A percentile compares a stretch with the other conserved stretches of the same genome.
phyloP scores from a whole-genome alignment of 2,888 invertebrate species.

The Criorhina ranunculi region DNA sequence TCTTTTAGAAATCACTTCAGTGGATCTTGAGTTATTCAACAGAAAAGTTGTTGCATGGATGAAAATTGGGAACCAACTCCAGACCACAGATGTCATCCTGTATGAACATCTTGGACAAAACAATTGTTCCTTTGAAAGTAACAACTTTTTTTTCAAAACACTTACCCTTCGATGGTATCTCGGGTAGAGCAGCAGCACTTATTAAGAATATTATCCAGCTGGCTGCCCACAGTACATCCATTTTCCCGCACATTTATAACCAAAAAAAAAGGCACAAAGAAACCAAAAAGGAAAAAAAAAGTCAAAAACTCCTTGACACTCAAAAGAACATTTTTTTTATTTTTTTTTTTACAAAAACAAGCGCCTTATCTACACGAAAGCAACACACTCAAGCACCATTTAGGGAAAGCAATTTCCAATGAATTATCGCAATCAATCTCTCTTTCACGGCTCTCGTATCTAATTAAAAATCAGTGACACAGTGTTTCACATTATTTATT shows the following conservation, averaged over 20 bases:
- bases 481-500: conserved; percentile 38
- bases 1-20: no score
- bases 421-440: conserved; percentile 22
- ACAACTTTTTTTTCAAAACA: neutral
- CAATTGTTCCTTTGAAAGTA: neutral
- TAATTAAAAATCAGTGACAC: conserved; percentile 55
- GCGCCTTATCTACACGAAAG: conserved; percentile 3
- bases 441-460: conserved; percentile 9
- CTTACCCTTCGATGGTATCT: conserved; percentile 83
- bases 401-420: neutral
- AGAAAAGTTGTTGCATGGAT: neutral
- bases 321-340: conserved; percentile 21
- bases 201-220: conserved; percentile 80
- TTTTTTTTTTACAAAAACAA: conserved; percentile 2
- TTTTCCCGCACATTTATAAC: conserved; percentile 60
- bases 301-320: conserved; percentile 7
- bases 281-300: conserved; percentile 19
- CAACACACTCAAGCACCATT: conserved; percentile 9
- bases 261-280: conserved; percentile 3
- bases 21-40: no score
- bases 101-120: no score
- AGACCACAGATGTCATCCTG: no score
- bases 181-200: conserved; percentile 80
- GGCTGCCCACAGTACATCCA: conserved; percentile 78
- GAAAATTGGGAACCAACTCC: neutral